A percentile compares a stretch with the other conserved stretches of the same genome.
These are phyloP conservation scores for Drosophila flavopinicola DNA, from an alignment of 2,888 invertebrate species.

Conservation along the genomic window DNA sequence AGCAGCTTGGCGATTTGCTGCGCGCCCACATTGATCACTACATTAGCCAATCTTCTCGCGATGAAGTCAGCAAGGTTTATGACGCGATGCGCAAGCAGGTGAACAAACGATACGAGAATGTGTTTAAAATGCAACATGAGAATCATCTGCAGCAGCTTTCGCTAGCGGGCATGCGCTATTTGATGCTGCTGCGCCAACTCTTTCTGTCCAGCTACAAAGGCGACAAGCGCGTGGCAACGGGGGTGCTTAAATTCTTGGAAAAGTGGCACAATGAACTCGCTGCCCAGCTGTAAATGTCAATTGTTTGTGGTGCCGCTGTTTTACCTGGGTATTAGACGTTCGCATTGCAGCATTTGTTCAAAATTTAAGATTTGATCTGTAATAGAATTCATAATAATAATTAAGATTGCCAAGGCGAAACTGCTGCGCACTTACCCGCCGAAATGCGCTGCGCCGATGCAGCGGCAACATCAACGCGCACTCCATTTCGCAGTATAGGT, in stretches of 20 bases:
- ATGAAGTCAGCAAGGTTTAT: slow-evolving; percentile 49
- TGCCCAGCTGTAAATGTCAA: slow-evolving; percentile 12
- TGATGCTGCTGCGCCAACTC: slow-evolving; percentile 64
- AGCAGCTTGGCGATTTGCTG: slow-evolving; percentile 49
- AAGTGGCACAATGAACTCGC: slow-evolving; percentile 44
- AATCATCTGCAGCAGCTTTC: slow-evolving; percentile 62
- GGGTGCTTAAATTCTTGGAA: slow-evolving; percentile 50
- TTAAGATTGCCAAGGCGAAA: too few species aligned
- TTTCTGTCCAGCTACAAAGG: slow-evolving; percentile 62
- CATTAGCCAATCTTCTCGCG: slow-evolving; percentile 33
- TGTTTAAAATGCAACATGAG: slow-evolving; percentile 48
- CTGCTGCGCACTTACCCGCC: slow-evolving; percentile 68
- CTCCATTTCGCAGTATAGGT: slow-evolving; percentile 73
- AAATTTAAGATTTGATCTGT: slow-evolving; percentile 78
- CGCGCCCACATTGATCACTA: slow-evolving; percentile 29
- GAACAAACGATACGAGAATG: slow-evolving; percentile 52
- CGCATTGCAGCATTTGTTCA: slow-evolving; percentile 75
- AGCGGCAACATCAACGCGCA: slow-evolving; percentile 75
- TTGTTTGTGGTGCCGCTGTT: slow-evolving; percentile 8
- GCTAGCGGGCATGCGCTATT: slow-evolving; percentile 60
- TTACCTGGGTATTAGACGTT: slow-evolving; percentile 76
- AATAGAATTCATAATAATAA: slow-evolving; percentile 40
- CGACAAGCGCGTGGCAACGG: slow-evolving; percentile 6
- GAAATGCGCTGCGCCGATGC: slow-evolving; percentile 72
- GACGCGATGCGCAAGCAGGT: slow-evolving; percentile 50